Percentiles rank a stretch among this genome's conserved stretches.
These are phyloP conservation scores for Drosophila pachea DNA, from an alignment of 1,140 invertebrate species.

Conservation along the genomic window DNA sequence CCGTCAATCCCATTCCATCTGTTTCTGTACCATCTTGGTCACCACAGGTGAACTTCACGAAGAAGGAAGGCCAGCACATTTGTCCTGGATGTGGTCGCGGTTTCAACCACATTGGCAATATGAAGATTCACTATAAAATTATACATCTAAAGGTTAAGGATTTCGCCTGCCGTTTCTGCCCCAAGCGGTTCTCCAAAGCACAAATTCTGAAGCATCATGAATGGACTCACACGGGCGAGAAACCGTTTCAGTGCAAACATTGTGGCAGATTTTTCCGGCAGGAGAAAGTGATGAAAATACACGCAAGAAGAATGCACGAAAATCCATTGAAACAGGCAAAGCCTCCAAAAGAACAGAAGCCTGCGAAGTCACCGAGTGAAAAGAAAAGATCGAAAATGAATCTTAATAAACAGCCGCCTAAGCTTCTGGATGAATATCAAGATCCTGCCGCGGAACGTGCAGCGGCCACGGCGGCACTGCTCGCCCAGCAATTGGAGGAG, in stretches of 20 bases:
- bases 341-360: constrained; percentile 32
- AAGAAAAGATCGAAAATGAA: constrained; percentile 49
- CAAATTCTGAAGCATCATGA: constrained; percentile 75
- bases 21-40: constrained; percentile 73
- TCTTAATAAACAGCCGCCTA: constrained; percentile 45
- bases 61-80: constrained; percentile 73
- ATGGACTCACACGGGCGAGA: constrained; percentile 79
- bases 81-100: constrained; percentile 73
- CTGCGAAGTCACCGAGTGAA: constrained; percentile 18
- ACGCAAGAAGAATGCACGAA: constrained; percentile 64
- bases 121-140: constrained; percentile 74
- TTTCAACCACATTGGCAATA: constrained; percentile 73
- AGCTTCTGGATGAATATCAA: constrained; percentile 65
- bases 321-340: constrained; percentile 53
- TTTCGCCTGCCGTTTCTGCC: constrained; percentile 74
- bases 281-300: constrained; percentile 66
- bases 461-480: constrained; percentile 62
- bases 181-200: constrained; percentile 72
- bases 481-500: constrained; percentile 66
- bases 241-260: constrained; percentile 68
- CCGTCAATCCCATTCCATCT: constrained; percentile 72
- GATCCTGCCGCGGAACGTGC: constrained; percentile 66
- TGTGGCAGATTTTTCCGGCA: constrained; percentile 74
- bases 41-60: constrained; percentile 72
- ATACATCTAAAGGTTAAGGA: constrained; percentile 76